phyloP scores from a whole-genome alignment of 2,797 vertebrate genomes.

The Babyrousa celebensis region DNA sequence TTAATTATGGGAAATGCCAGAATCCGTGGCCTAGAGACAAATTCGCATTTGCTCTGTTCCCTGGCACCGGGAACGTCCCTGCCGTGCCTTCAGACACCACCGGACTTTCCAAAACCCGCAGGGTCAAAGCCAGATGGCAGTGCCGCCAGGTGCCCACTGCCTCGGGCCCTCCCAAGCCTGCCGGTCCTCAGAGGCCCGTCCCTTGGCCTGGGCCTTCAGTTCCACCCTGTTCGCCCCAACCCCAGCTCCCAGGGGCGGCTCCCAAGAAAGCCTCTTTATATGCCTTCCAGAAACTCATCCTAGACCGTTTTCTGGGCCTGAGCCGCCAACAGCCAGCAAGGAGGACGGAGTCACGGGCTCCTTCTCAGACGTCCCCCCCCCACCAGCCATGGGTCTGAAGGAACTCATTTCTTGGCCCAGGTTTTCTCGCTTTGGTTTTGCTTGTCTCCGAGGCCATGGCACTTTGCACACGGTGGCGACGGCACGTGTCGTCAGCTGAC shows the following conservation, averaged over 20 bases:
- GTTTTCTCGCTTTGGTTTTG: neutral
- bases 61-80: conserved; percentile 77
- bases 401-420: neutral
- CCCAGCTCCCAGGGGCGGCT: conserved; percentile 47
- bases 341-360: neutral
- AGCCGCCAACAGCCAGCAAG: conserved; percentile 20
- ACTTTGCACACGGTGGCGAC: neutral
- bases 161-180: conserved; percentile 11
- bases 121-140: conserved; percentile 83
- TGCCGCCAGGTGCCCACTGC: conserved; percentile 36
- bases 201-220: neutral
- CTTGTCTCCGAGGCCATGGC: neutral
- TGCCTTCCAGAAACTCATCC: conserved; percentile 54
- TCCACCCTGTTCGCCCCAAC: neutral
- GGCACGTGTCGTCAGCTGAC: neutral
- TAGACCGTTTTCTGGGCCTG: neutral
- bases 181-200: conserved; percentile 44
- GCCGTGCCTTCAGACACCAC: conserved; percentile 79
- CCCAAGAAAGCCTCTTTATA: conserved; percentile 59
- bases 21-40: conserved; percentile 84
- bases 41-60: conserved; percentile 82
- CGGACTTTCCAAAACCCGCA: conserved; percentile 80
- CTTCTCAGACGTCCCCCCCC: conserved; percentile 11
- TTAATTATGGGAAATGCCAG: conserved; percentile 88
- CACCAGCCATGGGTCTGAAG: neutral